A percentile compares a stretch with the other conserved stretches of the same genome.
phyloP scores from a whole-genome alignment of 2,888 invertebrate species.

The Cistogaster globosa region DNA sequence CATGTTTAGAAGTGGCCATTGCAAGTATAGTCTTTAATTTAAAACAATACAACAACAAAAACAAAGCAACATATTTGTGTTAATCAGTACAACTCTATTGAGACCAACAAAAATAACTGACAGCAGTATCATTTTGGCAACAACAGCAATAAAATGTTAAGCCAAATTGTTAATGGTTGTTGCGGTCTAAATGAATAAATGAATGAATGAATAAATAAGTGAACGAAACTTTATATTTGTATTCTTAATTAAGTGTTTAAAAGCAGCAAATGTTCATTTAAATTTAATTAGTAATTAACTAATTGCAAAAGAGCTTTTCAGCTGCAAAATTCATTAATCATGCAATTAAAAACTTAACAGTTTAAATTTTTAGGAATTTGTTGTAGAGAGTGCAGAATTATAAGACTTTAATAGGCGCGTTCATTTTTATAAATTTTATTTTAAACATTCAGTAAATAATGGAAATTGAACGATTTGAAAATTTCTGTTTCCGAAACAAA shows the following conservation, averaged over 20 bases:
- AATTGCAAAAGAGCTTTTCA: no score
- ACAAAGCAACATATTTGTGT: slow-evolving; percentile 51
- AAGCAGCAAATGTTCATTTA: neutral
- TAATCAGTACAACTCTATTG: slow-evolving; percentile 42
- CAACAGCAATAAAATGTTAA: slow-evolving; percentile 32
- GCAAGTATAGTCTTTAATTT: slow-evolving; percentile 56
- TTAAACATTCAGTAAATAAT: no score
- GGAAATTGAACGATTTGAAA: no score
- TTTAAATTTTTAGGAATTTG: no score
- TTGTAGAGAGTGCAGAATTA: no score
- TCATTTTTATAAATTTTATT: no score
- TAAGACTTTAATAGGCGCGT: no score
- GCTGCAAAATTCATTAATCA: no score
- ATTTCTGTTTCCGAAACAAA: no score
- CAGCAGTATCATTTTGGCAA: neutral
- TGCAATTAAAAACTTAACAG: no score
- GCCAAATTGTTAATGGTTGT: slow-evolving; percentile 31
- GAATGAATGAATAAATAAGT: neutral
- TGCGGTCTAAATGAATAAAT: neutral
- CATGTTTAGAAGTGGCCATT: slow-evolving; percentile 36
- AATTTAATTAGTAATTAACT: no score
- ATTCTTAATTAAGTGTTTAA: neutral
- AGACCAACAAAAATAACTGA: neutral
- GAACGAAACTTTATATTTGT: neutral
- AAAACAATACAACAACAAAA: slow-evolving; percentile 35